Percentiles rank a stretch among this genome's conserved stretches.
These are phyloP conservation scores for Hydropotes inermis DNA, from an alignment of 2,113 vertebrate genomes.

Conservation along the genomic window DNA sequence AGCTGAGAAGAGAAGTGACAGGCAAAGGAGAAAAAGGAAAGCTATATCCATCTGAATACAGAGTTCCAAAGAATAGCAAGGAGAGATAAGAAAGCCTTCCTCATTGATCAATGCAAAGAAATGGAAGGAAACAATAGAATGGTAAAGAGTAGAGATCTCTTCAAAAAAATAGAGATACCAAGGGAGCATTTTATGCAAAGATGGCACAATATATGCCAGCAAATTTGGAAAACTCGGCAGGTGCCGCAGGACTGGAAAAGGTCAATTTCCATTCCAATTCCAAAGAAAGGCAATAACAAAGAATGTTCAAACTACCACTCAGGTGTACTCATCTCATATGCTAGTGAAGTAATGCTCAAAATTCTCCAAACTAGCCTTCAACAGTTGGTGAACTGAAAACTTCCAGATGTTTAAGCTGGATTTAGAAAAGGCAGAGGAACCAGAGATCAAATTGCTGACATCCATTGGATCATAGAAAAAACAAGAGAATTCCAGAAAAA, in stretches of 20 bases:
- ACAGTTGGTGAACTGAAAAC: neutral
- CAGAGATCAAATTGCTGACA: neutral
- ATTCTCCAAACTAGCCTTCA: neutral
- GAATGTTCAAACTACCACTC: neutral
- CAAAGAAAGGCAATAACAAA: neutral
- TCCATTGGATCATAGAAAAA: neutral
- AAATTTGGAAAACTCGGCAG: neutral
- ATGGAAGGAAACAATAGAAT: neutral
- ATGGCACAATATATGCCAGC: neutral
- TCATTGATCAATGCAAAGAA: neutral
- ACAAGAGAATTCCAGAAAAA: neutral
- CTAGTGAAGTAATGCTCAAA: neutral
- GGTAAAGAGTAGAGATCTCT: neutral
- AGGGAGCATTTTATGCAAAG: neutral
- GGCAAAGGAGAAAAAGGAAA: neutral
- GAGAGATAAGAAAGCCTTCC: neutral
- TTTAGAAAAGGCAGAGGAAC: neutral
- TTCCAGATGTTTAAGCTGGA: neutral
- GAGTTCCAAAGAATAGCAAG: neutral
- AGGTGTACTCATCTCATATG: neutral
- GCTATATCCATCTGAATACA: neutral
- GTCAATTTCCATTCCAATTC: neutral
- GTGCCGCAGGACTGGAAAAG: neutral
- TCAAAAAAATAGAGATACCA: neutral
- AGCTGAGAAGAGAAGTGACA: neutral